phyloP scores from a whole-genome alignment of 2,113 vertebrate genomes.

The Macrotis lagotis region DNA sequence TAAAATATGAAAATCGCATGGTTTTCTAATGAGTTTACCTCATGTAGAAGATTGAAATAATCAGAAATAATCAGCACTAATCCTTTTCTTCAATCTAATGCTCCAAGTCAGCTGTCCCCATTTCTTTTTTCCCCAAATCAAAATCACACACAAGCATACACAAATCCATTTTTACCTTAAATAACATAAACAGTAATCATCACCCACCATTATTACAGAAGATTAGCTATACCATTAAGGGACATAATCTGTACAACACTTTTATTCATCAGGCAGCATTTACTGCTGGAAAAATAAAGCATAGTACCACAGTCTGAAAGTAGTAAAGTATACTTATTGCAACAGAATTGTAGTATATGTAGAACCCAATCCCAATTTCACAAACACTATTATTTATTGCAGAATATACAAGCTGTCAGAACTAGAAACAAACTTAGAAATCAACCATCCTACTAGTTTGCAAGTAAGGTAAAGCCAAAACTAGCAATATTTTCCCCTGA shows the following conservation, averaged over 20 bases:
- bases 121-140: slow-evolving; percentile 63
- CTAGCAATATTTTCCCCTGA: not conserved
- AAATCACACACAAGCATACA: slow-evolving; percentile 49
- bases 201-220: slow-evolving; percentile 75
- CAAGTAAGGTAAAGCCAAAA: not conserved
- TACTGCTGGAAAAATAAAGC: slow-evolving; percentile 74
- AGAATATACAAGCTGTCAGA: not conserved
- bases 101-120: slow-evolving; percentile 63
- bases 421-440: not conserved
- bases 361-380: slow-evolving; percentile 14
- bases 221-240: slow-evolving; percentile 80
- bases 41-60: slow-evolving; percentile 75
- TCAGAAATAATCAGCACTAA: slow-evolving; percentile 81
- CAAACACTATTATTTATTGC: not conserved
- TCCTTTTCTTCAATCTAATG: slow-evolving; percentile 71
- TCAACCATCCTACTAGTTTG: not conserved
- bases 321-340: slow-evolving; percentile 58
- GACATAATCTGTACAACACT: slow-evolving; percentile 76
- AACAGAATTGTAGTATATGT: slow-evolving; percentile 39
- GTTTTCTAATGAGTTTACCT: slow-evolving; percentile 76
- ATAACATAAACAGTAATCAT: slow-evolving; percentile 75
- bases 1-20: slow-evolving; percentile 76
- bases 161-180: slow-evolving; percentile 70
- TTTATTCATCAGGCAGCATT: slow-evolving; percentile 79
- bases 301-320: slow-evolving; percentile 65